phyloP scores from a whole-genome alignment of 64 coral and sea anemone genomes.

The Stichodactyla helianthus region DNA sequence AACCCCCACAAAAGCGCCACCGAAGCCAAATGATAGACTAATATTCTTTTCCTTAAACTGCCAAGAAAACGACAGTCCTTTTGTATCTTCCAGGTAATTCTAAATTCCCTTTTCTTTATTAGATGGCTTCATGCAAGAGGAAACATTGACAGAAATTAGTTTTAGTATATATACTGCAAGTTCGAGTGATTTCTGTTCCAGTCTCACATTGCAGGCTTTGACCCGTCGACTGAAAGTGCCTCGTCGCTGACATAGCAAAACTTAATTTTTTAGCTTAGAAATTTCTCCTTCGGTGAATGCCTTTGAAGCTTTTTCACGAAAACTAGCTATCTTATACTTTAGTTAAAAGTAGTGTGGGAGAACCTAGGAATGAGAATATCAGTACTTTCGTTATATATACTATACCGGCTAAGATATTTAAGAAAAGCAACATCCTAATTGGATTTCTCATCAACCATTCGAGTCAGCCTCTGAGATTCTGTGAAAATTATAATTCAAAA shows the following conservation, averaged over 20 bases:
- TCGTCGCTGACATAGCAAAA: not conserved
- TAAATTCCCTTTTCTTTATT: not conserved
- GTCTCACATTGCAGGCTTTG: not conserved
- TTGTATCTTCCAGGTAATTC: not conserved
- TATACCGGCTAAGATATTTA: too few species aligned
- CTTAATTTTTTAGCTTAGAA: not conserved
- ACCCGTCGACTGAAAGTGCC: not conserved
- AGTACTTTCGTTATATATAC: too few species aligned
- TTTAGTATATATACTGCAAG: not conserved
- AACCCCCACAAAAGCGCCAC: too few species aligned
- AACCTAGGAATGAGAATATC: too few species aligned
- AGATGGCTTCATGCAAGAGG: not conserved
- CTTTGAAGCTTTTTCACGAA: too few species aligned
- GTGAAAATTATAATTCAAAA: too few species aligned
- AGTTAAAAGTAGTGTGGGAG: too few species aligned
- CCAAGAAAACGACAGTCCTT: slow-evolving; percentile 13
- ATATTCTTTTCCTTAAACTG: not conserved
- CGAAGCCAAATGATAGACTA: not conserved
- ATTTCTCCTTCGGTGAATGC: too few species aligned
- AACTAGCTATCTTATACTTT: too few species aligned
- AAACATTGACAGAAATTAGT: not conserved
- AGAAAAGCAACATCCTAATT: too few species aligned
- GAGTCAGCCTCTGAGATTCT: too few species aligned
- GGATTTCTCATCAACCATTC: too few species aligned
- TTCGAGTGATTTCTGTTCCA: not conserved